These are phyloP conservation scores for Lasioglossum vierecki DNA, from an alignment of 2,888 invertebrate genomes.

Conservation along the genomic window DNA sequence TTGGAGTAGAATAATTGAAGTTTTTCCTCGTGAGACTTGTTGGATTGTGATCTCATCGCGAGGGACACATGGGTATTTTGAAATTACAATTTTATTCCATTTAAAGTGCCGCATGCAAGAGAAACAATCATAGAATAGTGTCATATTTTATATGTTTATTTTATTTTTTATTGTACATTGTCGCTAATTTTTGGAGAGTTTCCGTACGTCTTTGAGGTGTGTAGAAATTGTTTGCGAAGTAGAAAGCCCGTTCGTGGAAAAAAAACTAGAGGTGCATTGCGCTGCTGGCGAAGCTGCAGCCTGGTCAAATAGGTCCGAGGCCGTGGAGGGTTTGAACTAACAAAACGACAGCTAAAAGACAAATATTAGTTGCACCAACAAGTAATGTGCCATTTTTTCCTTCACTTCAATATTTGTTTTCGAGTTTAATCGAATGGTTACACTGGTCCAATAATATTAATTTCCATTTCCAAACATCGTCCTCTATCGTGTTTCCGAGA, in stretches of 20 bases:
- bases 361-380: slow-evolving; percentile 2
- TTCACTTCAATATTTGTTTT: neutral
- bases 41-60: neutral
- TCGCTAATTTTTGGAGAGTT: neutral
- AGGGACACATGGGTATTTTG: neutral
- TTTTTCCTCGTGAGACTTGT: neutral
- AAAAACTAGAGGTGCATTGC: neutral
- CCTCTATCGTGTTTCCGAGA: neutral
- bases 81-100: neutral
- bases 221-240: neutral
- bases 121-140: neutral
- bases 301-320: neutral
- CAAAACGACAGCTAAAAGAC: slow-evolving; percentile 1
- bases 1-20: neutral
- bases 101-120: neutral
- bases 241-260: neutral
- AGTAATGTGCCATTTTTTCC: neutral
- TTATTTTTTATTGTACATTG: neutral
- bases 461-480: neutral
- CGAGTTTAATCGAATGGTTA: neutral
- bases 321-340: neutral
- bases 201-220: neutral
- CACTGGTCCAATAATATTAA: neutral
- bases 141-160: neutral
- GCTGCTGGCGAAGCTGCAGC: neutral